These are phyloP conservation scores for Hyles euphorbiae DNA, from an alignment of 1,140 invertebrate species.

Conservation along the genomic window DNA sequence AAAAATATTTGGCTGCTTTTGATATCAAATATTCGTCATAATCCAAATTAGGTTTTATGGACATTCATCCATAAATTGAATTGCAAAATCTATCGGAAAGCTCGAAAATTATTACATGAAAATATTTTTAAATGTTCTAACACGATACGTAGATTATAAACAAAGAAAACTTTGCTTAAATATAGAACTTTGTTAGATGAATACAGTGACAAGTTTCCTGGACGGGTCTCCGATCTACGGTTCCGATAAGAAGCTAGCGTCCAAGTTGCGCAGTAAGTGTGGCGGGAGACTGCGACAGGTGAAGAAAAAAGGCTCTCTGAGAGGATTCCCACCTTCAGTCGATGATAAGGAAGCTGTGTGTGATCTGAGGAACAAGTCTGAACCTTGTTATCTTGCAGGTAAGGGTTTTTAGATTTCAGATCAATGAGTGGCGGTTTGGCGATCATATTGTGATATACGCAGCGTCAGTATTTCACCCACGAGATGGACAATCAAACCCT, in stretches of 20 bases:
- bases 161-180: no score
- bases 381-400: slow-evolving; percentile 78
- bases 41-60: no score
- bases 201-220: slow-evolving; percentile 81
- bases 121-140: no score
- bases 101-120: no score
- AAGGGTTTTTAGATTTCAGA: slow-evolving; percentile 66
- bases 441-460: no score
- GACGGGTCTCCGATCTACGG: slow-evolving; percentile 83
- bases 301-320: slow-evolving; percentile 50
- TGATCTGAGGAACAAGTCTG: slow-evolving; percentile 79
- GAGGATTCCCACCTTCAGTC: slow-evolving; percentile 77
- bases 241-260: slow-evolving; percentile 61
- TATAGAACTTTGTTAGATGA: slow-evolving; percentile 72
- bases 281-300: slow-evolving; percentile 71
- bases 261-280: slow-evolving; percentile 65
- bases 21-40: no score
- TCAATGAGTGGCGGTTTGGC: slow-evolving; percentile 15
- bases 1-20: no score
- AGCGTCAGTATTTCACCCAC: no score
- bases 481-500: no score
- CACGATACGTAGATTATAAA: no score
- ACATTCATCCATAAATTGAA: no score
- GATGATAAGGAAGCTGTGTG: slow-evolving; percentile 79
- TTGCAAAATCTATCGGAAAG: no score